phyloP scores from a whole-genome alignment of 2,797 vertebrate species.

The Galagoides demidoff region DNA sequence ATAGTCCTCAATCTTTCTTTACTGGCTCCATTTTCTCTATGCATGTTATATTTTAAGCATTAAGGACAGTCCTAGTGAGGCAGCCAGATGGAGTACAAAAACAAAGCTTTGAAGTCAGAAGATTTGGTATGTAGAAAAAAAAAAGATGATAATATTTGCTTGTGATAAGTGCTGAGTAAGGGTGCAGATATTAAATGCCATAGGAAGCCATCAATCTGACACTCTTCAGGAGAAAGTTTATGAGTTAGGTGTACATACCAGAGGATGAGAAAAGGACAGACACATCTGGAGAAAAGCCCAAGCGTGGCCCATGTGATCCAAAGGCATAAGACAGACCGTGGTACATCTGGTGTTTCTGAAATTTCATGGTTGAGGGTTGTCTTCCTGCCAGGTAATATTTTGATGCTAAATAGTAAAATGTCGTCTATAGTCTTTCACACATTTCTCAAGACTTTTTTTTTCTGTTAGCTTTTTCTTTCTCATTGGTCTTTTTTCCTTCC shows the following conservation, averaged over 20 bases:
- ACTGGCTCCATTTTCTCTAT: conserved; percentile 44
- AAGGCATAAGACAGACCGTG: conserved; percentile 39
- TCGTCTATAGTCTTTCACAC: neutral
- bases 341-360: conserved; percentile 61
- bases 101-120: neutral
- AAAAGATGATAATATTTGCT: conserved; percentile 18
- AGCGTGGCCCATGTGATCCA: neutral
- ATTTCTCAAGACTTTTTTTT: conserved; percentile 25
- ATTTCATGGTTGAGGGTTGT: conserved; percentile 34
- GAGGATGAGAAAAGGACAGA: conserved; percentile 21
- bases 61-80: neutral
- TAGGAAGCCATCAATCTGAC: conserved; percentile 64
- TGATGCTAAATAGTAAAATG: conserved; percentile 59
- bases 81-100: conserved; percentile 3
- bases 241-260: neutral
- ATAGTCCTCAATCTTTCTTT: neutral
- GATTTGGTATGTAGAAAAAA: neutral
- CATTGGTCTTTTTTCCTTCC: neutral
- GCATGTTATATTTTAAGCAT: conserved; percentile 30
- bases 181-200: conserved; percentile 53
- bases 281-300: conserved; percentile 24
- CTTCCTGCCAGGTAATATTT: conserved; percentile 47
- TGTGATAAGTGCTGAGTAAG: conserved; percentile 38
- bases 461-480: neutral
- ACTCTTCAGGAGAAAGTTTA: conserved; percentile 5